phyloP scores from a whole-genome alignment of 1,140 invertebrate species.

The Himalopsyche phryganea region DNA sequence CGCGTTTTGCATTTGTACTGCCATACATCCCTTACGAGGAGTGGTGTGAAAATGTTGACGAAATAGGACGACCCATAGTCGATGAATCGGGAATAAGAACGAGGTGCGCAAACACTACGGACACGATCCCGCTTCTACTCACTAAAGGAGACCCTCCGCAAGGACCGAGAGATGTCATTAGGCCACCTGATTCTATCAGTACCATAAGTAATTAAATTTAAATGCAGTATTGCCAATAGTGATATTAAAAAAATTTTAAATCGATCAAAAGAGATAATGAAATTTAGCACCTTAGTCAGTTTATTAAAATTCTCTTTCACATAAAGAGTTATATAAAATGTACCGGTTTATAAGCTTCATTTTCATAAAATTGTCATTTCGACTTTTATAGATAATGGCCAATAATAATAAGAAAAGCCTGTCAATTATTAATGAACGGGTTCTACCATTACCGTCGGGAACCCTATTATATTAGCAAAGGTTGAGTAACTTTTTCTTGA shows the following conservation, averaged over 20 bases:
- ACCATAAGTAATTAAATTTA: slow-evolving; percentile 24
- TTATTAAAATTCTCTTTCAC: background rate
- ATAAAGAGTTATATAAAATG: background rate
- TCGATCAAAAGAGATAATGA: background rate
- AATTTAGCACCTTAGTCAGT: background rate
- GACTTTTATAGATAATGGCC: no score
- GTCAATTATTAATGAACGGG: no score
- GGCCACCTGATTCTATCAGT: slow-evolving; percentile 23
- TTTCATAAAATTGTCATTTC: no score
- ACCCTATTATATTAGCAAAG: no score
- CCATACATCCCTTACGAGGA: slow-evolving; percentile 30
- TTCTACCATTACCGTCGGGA: no score
- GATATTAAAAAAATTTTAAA: background rate
- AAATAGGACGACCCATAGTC: slow-evolving; percentile 10
- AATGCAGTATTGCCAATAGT: background rate
- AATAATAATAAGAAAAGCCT: no score
- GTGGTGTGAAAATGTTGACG: slow-evolving; percentile 10
- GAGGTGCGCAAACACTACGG: slow-evolving; percentile 12
- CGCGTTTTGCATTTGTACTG: slow-evolving; percentile 21
- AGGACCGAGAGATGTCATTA: slow-evolving; percentile 6
- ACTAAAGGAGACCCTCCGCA: slow-evolving; percentile 23
- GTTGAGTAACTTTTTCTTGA: no score
- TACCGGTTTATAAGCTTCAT: no score
- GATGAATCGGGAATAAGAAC: slow-evolving; percentile 3
- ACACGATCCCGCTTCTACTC: slow-evolving; percentile 29